phyloP scores from a whole-genome alignment of 1,140 invertebrate species.

The Riptortus pedestris region DNA sequence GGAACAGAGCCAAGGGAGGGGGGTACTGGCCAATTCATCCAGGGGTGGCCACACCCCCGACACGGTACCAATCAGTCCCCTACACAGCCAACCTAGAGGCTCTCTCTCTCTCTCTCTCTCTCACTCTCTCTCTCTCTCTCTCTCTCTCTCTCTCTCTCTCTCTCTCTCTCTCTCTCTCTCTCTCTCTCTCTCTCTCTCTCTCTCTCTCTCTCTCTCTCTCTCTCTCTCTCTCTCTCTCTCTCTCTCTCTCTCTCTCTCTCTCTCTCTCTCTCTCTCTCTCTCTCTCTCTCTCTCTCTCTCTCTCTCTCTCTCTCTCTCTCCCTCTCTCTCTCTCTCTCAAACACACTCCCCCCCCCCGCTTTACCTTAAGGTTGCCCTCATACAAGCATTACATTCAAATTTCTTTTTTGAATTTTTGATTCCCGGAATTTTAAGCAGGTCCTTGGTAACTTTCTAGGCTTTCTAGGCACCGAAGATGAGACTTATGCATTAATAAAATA shows the following conservation, averaged over 20 bases:
- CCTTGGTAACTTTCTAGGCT: too few relatives aligned
- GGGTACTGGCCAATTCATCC: too few relatives aligned
- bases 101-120: conserved; percentile 14
- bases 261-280: conserved; percentile 17
- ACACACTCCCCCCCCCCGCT: conserved; percentile 7
- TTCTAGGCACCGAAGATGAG: too few relatives aligned
- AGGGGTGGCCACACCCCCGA: too few relatives aligned
- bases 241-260: conserved; percentile 15
- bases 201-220: conserved; percentile 15
- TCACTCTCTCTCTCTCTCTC: conserved; percentile 13
- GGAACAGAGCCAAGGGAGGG: too few relatives aligned
- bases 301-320: conserved; percentile 17
- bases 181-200: conserved; percentile 15
- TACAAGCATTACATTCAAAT: not conserved
- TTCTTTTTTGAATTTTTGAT: too few relatives aligned
- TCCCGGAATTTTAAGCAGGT: too few relatives aligned
- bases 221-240: conserved; percentile 15
- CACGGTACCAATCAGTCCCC: too few relatives aligned
- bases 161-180: conserved; percentile 15
- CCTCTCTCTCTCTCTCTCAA: conserved; percentile 15
- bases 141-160: conserved; percentile 15
- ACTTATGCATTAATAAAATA: too few relatives aligned
- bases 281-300: conserved; percentile 18
- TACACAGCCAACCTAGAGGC: not conserved
- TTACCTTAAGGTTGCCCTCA: not conserved